Conservation (phyloP, 1,140 invertebrate species). For the Wasmannia auropunctata region DNA sequence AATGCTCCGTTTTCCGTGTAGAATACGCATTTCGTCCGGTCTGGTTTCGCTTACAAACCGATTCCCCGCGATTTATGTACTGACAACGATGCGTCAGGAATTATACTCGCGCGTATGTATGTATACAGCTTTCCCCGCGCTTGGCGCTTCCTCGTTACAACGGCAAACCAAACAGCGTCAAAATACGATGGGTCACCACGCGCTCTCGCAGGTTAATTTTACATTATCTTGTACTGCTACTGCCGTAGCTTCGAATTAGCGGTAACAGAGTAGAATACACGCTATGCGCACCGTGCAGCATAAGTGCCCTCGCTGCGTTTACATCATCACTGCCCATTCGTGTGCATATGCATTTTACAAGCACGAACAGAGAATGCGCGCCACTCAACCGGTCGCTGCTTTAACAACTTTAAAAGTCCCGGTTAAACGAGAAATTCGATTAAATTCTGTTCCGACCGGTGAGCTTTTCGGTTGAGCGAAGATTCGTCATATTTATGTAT, state of each 20-base stretch:
- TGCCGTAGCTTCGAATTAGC: constrained; percentile 45
- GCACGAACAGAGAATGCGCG: constrained; percentile 55
- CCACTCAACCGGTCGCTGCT: constrained; percentile 60
- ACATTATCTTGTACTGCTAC: constrained; percentile 52
- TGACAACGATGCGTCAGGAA: constrained; percentile 27
- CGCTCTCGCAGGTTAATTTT: constrained; percentile 48
- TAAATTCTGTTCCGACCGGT: constrained; percentile 5
- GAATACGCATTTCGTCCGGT: background rate
- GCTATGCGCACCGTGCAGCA: background rate
- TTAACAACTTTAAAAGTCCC: constrained; percentile 69
- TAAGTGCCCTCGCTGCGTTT: constrained; percentile 34
- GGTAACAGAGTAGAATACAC: constrained; percentile 51
- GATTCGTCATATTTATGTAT: constrained; percentile 33
- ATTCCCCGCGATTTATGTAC: constrained; percentile 16
- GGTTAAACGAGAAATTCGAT: constrained; percentile 42
- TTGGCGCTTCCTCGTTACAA: constrained; percentile 36
- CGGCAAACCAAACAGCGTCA: constrained; percentile 41
- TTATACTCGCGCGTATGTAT: background rate
- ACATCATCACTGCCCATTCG: constrained; percentile 37
- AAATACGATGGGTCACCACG: constrained; percentile 25
- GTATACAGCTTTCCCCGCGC: background rate
- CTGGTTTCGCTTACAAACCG: background rate
- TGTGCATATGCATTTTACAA: constrained; percentile 55
- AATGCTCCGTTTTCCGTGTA: background rate
- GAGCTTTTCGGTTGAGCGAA: constrained; percentile 36